A percentile compares a stretch with the other conserved stretches of the same genome.
Evolutionary conservation across 2,113 vertebrate species (phyloP).

Genomic region (Pseudorectes ferrugineus): DNA sequence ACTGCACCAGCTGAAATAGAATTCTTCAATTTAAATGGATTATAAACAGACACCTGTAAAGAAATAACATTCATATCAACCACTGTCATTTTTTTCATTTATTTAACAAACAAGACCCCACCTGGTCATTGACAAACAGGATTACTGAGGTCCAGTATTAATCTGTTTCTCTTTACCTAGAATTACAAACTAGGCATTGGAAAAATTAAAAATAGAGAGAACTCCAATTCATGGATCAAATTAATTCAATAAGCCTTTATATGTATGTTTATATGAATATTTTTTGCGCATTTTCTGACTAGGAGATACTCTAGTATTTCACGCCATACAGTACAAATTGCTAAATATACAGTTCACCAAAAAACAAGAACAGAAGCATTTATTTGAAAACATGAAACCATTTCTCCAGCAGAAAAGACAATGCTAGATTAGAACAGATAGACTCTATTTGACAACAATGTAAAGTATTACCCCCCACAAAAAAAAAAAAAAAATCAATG

Average conservation of each 20-base stretch:
- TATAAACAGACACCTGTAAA: not conserved
- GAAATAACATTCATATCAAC: not conserved
- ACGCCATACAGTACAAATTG: not conserved
- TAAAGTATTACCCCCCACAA: not conserved
- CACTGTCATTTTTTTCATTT: not conserved
- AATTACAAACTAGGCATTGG: not conserved
- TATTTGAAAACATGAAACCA: slow-evolving; percentile 47
- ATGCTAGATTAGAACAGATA: slow-evolving; percentile 22
- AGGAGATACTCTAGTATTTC: slow-evolving; percentile 3
- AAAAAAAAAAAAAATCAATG: slow-evolving; percentile 48
- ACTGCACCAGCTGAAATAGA: not conserved
- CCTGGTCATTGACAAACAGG: not conserved
- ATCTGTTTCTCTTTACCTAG: not conserved
- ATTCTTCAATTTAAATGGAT: not conserved
- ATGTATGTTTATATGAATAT: not conserved
- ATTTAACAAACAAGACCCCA: not conserved
- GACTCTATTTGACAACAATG: slow-evolving; percentile 49
- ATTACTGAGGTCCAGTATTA: not conserved
- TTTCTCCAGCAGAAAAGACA: slow-evolving; percentile 9
- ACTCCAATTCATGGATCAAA: not conserved
- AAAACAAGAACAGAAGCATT: slow-evolving; percentile 18
- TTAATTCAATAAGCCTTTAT: not conserved
- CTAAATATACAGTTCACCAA: slow-evolving; percentile 10
- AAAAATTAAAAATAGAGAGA: not conserved
- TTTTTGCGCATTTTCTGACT: not conserved